These are phyloP conservation scores for Trachelus stipa DNA, from an alignment of 2,888 invertebrate species.

Conservation along the genomic window DNA sequence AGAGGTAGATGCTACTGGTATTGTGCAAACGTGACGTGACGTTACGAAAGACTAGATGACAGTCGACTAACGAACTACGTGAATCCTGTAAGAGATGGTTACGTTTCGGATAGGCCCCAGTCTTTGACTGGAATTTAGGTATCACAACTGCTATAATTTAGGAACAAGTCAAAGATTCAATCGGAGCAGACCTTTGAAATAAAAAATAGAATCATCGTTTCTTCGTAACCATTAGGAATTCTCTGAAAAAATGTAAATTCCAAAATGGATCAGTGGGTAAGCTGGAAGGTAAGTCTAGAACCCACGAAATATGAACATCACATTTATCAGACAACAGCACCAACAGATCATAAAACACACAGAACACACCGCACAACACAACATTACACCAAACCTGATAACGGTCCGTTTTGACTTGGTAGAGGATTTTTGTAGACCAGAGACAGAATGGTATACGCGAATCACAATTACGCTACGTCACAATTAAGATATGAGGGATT, in stretches of 20 bases:
- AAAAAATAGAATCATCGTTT: not conserved
- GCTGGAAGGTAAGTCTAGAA: not conserved
- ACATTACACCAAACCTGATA: constrained; percentile 59
- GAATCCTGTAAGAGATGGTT: not conserved
- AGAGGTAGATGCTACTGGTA: constrained; percentile 32
- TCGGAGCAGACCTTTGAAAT: not conserved
- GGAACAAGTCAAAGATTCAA: not conserved
- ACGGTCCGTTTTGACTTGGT: constrained; percentile 6
- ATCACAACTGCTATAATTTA: not conserved
- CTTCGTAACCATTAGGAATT: not conserved
- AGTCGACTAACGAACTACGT: not conserved
- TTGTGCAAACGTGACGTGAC: constrained; percentile 52
- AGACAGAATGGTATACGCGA: not conserved
- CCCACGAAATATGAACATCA: not conserved
- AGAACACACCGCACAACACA: constrained; percentile 66
- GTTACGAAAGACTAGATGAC: not conserved
- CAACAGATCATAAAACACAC: constrained; percentile 24
- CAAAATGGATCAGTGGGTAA: not conserved
- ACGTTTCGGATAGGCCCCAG: not conserved
- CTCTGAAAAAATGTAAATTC: not conserved
- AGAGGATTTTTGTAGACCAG: not conserved
- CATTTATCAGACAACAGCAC: constrained; percentile 29
- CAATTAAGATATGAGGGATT: not conserved
- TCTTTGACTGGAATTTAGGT: not conserved
- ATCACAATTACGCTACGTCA: not conserved